Conservation (phyloP, 2,113 vertebrate genomes). For the Caranx melampygus region DNA sequence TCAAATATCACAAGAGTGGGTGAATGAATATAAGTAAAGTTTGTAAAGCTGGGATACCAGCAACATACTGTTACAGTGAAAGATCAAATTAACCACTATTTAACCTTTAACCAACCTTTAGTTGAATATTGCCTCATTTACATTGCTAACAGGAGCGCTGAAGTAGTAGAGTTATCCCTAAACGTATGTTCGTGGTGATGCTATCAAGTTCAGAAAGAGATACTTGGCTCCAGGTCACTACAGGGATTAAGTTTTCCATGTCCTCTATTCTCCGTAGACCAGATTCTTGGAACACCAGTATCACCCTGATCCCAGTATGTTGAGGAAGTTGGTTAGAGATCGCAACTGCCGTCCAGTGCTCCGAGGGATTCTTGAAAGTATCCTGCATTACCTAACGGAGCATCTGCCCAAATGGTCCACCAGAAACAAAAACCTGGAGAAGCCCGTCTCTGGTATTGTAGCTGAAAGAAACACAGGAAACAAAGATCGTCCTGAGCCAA, state of each 20-base stretch:
- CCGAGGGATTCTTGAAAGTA: constrained; percentile 86
- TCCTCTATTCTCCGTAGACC: constrained; percentile 85
- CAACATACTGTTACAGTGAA: not conserved
- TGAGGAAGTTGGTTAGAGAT: constrained; percentile 86
- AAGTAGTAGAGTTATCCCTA: not conserved
- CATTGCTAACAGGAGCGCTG: not conserved
- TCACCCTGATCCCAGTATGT: constrained; percentile 70
- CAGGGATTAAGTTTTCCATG: constrained; percentile 61
- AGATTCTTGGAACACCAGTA: constrained; percentile 60
- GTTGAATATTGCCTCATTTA: not conserved
- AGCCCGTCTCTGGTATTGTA: not conserved
- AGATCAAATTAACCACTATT: not conserved
- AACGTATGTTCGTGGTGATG: not conserved
- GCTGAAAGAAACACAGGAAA: constrained; percentile 16
- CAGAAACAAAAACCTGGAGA: not conserved
- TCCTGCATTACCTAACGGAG: constrained; percentile 86
- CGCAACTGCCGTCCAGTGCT: constrained; percentile 76
- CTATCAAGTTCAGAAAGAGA: not conserved
- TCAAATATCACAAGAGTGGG: not conserved
- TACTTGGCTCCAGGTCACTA: not conserved
- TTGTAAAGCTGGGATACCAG: not conserved
- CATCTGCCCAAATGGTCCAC: constrained; percentile 27
- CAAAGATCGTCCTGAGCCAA: not conserved
- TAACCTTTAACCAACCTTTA: not conserved
- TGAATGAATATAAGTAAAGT: not conserved